Base-by-base conservation (phyloP, 2,888 invertebrate genomes). In the Pachymerium ferrugineum region DNA sequence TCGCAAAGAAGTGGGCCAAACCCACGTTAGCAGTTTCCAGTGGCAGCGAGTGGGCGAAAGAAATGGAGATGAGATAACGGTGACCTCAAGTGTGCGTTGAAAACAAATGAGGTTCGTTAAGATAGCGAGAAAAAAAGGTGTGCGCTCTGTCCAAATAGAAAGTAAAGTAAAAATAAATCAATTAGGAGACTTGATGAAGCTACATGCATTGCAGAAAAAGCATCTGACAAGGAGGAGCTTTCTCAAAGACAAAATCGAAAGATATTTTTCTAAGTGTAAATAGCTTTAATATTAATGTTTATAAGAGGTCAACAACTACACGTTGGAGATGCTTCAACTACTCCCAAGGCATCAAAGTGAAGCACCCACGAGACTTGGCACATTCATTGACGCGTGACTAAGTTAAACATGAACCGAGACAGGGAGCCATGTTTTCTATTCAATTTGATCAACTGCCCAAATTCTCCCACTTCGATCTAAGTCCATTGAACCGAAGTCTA, bases 371-470 rank as follows among this genome's bases (percentile, higher is more conserved):
- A 54, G 54, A 54, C 54, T 22, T 28, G 25, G 54, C 54, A 25
- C 38, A 54, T 54, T 54, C 54, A 54, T 54, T 54, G 54, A 54
- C 14, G 25, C 54, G 25, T 54, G 54, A 54, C 54, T 54, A 54
- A 54, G 54, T 54, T 54, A 54, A 54, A 25, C 54, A 54, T 54
- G 54, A 54, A 54, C 54, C 3, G 38, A 25, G 54, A 22, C 8
- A 54, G 54, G 54, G 22, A 22, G 54, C 54, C n/a, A 54, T 54
- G 54, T 54, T 54, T 54, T 54, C 54, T 54, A 54, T 54, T 54
- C 54, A 54, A 54, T 54, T 54, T 54, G 54, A 54, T 54, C 54
- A 54, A 54, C 54, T 54, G 54, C 54, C 54, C 54, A 54, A 54
- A 54, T 54, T 54, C 28, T 28, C 47, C 54, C 54, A 25, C 28